Evolutionary conservation across 2,888 invertebrate species (phyloP), one percentile per base, ranked within the genome.

Genomic region (Malthinus flaveolus): DNA sequence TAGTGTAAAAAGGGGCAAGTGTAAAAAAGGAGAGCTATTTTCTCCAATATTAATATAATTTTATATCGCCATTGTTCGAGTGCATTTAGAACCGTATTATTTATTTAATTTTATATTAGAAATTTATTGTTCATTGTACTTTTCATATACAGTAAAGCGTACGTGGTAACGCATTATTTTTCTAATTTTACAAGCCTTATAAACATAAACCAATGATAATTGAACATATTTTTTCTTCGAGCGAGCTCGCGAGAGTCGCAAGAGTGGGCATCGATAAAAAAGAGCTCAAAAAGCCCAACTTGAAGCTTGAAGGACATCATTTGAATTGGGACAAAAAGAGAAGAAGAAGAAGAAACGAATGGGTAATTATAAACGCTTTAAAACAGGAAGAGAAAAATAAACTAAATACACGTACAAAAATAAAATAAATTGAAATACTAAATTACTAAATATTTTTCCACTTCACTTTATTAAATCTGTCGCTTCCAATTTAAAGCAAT

Each of bases 401-500:
- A 48, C 32, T 34, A 23, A 35, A 47, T 42, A 36, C 57, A 51
- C 57, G 56, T 52, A 49, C 46, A 61, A 59, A 56, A 55, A 59
- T 55, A 58, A 57, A 47, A 53, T 48, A 59, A 61, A 61, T 55
- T 51, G 55, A 55, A 61, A 61, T 58, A 59, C 56, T 59, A 62
- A 62, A 62, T 62, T 62, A 62, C 62, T 59, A 56, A 62, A 62
- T 59, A 62, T 62, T 62, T 68, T 72, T 61, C 61, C 61, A 61
- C 61, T 61, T 61, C 58, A 58, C 55, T 59, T 59, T 62, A 73
- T 75, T 74, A 75, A 75, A 75, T 75, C 75, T 75, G 75, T 75
- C 75, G 73, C 69, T 71, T 68, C 69, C 73, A 75, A 75, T 75
- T 75, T 72, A 71, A 72, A 69, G 65, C 74, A 75, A 75, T 75